These are phyloP conservation scores for Marasmarcha lunaedactyla DNA, from an alignment of 2,888 invertebrate species.

Conservation along the genomic window DNA sequence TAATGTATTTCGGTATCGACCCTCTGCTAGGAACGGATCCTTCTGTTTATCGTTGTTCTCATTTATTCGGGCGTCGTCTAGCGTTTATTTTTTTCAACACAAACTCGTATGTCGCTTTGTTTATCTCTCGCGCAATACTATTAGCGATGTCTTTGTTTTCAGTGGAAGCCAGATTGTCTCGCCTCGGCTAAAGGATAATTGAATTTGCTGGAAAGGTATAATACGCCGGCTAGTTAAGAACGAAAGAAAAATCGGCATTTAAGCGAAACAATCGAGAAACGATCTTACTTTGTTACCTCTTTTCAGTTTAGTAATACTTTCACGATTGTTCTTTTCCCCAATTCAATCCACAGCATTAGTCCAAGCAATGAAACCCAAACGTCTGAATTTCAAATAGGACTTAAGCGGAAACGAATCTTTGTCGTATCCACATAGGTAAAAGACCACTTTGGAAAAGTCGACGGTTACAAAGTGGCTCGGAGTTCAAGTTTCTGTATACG, in stretches of 20 bases:
- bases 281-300: no score
- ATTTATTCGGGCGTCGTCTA: conserved; percentile 68
- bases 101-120: conserved; percentile 54
- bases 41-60: conserved; percentile 68
- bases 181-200: conserved; percentile 49
- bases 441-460: conserved; percentile 27
- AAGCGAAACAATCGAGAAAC: no score
- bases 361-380: neutral
- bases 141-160: conserved; percentile 60
- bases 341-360: no score
- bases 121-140: conserved; percentile 56
- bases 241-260: no score
- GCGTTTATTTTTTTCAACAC: conserved; percentile 65
- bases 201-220: conserved; percentile 27
- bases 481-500: conserved; percentile 31
- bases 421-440: conserved; percentile 10
- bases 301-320: no score
- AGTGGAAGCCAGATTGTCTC: conserved; percentile 50
- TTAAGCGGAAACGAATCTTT: conserved; percentile 1
- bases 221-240: neutral
- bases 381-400: conserved; percentile 1
- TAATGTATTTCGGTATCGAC: conserved; percentile 71
- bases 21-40: conserved; percentile 62
- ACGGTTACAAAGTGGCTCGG: conserved; percentile 32
- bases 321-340: no score